Conservation (phyloP, 2,888 invertebrate species). For the Xestia xanthographa region DNA sequence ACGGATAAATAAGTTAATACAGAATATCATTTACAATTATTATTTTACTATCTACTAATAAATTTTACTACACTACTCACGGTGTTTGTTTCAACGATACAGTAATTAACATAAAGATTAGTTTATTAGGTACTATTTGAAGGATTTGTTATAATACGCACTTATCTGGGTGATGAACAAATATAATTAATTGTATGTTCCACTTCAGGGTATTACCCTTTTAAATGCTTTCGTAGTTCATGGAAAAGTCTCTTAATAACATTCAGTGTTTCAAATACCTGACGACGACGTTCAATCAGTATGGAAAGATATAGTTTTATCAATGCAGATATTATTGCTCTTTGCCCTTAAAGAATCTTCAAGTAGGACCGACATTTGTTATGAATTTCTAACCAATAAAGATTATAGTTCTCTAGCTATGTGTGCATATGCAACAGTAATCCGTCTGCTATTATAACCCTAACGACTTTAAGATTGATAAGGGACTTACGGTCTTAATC, state of each 20-base stretch:
- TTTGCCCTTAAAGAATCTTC: constrained; percentile 7
- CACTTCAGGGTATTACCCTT: background rate
- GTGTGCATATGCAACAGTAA: background rate
- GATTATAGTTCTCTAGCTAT: constrained; percentile 18
- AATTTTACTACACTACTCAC: constrained; percentile 19
- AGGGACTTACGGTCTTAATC: constrained; percentile 10
- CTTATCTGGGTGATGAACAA: constrained; percentile 25
- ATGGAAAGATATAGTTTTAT: constrained; percentile 19
- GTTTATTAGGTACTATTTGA: constrained; percentile 27
- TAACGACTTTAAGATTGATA: constrained; percentile 44
- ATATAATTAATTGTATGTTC: constrained; percentile 25
- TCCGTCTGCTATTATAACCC: constrained; percentile 25
- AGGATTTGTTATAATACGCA: constrained; percentile 54
- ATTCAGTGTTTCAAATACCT: background rate
- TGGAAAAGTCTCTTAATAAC: constrained; percentile 38
- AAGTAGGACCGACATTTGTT: constrained; percentile 24
- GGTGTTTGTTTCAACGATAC: constrained; percentile 19
- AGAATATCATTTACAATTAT: constrained; percentile 11
- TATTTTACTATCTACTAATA: constrained; percentile 19
- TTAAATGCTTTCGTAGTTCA: constrained; percentile 4
- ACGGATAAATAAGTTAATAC: background rate
- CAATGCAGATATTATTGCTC: background rate
- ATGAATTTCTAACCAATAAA: constrained; percentile 20
- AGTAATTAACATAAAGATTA: constrained; percentile 51
- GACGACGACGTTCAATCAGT: background rate